phyloP scores from a whole-genome alignment of 2,888 invertebrate genomes.

The Ichneumoninae sp. region DNA sequence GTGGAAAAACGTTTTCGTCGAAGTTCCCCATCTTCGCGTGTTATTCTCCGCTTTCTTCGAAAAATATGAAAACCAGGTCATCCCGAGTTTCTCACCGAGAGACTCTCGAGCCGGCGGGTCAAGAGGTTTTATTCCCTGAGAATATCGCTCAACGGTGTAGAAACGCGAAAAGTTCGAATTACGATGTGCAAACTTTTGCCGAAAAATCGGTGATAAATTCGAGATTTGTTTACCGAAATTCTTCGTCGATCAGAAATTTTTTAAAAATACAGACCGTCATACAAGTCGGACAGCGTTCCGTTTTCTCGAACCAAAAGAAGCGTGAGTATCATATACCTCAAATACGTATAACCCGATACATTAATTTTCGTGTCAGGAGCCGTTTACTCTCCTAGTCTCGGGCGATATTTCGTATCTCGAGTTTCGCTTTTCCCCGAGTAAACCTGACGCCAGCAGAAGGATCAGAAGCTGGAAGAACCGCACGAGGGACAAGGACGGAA shows the following conservation, averaged over 20 bases:
- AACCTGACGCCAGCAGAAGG: conserved; percentile 40
- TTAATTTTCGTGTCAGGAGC: conserved; percentile 22
- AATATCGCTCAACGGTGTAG: conserved; percentile 53
- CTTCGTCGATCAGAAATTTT: conserved; percentile 3
- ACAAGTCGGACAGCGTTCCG: neutral
- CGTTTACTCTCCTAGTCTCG: conserved; percentile 11
- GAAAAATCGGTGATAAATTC: conserved; percentile 57
- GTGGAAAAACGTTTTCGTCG: neutral
- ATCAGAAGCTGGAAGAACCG: neutral
- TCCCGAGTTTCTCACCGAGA: conserved; percentile 23
- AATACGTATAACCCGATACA: conserved; percentile 32
- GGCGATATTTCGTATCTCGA: conserved; percentile 5
- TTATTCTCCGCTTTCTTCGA: conserved; percentile 23
- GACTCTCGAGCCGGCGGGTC: conserved; percentile 11
- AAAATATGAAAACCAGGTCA: conserved; percentile 58
- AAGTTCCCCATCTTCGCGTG: conserved; percentile 13
- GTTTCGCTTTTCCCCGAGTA: conserved; percentile 24
- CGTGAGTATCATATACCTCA: conserved; percentile 5
- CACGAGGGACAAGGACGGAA: neutral
- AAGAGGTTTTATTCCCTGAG: conserved; percentile 22
- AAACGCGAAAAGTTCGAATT: conserved; percentile 48
- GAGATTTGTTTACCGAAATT: conserved; percentile 58
- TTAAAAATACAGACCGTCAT: neutral
- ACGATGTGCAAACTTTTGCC: conserved; percentile 41
- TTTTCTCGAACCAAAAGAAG: conserved; percentile 3